Conservation (phyloP, 2,113 vertebrate species). For the Microtus pennsylvanicus region DNA sequence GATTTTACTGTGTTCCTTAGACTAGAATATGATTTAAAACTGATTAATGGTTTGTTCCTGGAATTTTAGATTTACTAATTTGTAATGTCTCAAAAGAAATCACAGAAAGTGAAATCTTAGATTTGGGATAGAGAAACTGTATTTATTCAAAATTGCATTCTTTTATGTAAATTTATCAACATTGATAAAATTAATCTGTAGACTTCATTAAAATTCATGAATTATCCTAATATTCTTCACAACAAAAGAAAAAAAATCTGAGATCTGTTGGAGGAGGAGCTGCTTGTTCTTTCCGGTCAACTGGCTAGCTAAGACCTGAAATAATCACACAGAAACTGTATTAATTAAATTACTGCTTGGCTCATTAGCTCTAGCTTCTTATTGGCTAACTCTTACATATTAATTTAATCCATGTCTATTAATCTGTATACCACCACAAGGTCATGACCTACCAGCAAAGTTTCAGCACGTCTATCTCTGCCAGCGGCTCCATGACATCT, state of each 20-base stretch:
- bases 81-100: not conserved
- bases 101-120: not conserved
- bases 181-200: slow-evolving; percentile 2
- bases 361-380: too few relatives aligned
- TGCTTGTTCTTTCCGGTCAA: too few relatives aligned
- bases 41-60: not conserved
- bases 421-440: too few relatives aligned
- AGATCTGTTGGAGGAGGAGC: too few relatives aligned
- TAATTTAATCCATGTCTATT: too few relatives aligned
- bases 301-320: too few relatives aligned
- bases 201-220: not conserved
- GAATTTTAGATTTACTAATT: not conserved
- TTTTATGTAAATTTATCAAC: slow-evolving; percentile 30
- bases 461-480: too few relatives aligned
- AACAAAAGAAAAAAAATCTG: not conserved
- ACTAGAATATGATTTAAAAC: not conserved
- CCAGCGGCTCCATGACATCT: too few relatives aligned
- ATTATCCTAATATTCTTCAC: slow-evolving; percentile 4
- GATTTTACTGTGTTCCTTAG: not conserved
- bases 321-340: too few relatives aligned
- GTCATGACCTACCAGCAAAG: too few relatives aligned
- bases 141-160: not conserved
- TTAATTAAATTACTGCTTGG: too few relatives aligned
- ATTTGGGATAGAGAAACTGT: not conserved
- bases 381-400: too few relatives aligned